Conservation (phyloP, 1,140 invertebrate species). For the Theocolax elegans region DNA sequence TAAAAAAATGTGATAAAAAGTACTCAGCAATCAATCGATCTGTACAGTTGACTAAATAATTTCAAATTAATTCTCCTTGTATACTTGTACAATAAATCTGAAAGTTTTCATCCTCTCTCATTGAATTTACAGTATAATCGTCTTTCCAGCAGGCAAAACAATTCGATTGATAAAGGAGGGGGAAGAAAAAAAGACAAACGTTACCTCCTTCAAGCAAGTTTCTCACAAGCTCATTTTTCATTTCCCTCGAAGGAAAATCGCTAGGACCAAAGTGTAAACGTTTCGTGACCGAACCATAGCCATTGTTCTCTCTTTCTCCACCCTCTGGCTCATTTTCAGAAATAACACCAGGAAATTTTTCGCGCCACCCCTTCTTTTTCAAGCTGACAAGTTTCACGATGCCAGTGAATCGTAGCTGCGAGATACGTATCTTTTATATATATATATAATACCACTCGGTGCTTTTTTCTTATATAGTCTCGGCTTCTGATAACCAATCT, state of each 20-base stretch:
- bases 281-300: conserved; percentile 30
- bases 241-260: not conserved
- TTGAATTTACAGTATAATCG: conserved; percentile 27
- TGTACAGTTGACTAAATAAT: no score
- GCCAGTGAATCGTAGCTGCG: not conserved
- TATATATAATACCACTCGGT: no score
- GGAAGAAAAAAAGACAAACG: not conserved
- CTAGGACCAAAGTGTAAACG: conserved; percentile 17
- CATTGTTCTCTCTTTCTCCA: conserved; percentile 39
- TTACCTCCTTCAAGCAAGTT: not conserved
- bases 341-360: conserved; percentile 49
- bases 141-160: conserved; percentile 34
- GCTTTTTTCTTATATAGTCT: not conserved
- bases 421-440: conserved; percentile 5
- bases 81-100: no score
- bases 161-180: conserved; percentile 39
- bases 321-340: conserved; percentile 49
- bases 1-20: no score
- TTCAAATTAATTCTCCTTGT: no score
- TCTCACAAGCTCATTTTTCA: conserved; percentile 16
- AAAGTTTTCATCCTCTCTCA: no score
- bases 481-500: conserved; percentile 27
- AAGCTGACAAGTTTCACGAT: conserved; percentile 46
- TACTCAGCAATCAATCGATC: no score
- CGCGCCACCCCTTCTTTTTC: conserved; percentile 6